phyloP scores from a whole-genome alignment of 23 tunicate genomes.

The Corella eumyota region DNA sequence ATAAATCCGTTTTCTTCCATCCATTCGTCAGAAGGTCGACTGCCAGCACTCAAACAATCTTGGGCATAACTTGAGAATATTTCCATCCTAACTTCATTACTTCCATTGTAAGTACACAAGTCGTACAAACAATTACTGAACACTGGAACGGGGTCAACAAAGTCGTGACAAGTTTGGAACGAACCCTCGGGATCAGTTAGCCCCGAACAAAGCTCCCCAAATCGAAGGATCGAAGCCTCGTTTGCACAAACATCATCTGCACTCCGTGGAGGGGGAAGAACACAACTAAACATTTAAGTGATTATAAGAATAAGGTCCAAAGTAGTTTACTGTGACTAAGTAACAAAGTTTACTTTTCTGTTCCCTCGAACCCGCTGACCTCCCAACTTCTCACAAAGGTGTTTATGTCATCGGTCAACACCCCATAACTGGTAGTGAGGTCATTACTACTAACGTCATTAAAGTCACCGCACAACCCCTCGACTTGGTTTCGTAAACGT shows the following conservation, averaged over 20 bases:
- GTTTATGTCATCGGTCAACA: constrained; percentile 17
- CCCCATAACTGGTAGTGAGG: constrained; percentile 34
- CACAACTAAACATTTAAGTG: constrained; percentile 7
- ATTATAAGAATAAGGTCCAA: background rate
- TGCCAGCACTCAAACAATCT: constrained; percentile 37
- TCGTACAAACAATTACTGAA: constrained; percentile 44
- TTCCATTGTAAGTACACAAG: constrained; percentile 38
- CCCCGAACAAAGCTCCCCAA: constrained; percentile 14
- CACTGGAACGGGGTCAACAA: constrained; percentile 9
- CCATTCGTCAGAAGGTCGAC: constrained; percentile 10
- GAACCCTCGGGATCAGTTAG: constrained; percentile 25
- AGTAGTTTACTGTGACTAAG: too few relatives aligned
- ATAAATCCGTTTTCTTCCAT: too few relatives aligned
- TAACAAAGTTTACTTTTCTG: constrained; percentile 24
- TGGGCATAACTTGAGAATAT: constrained; percentile 15
- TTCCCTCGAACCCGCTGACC: too few relatives aligned
- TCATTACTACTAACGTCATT: constrained; percentile 46
- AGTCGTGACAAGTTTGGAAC: constrained; percentile 20
- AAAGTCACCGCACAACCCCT: constrained; percentile 64
- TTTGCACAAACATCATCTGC: constrained; percentile 9
- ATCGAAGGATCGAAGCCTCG: background rate
- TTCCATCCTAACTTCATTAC: constrained; percentile 7
- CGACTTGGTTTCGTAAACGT: constrained; percentile 24
- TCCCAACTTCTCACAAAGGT: constrained; percentile 65
- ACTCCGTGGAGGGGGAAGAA: constrained; percentile 14